Percentiles rank a stretch among this genome's conserved stretches.
Evolutionary conservation across 2,888 invertebrate species (phyloP).

Genomic region (Cryptocephalus primarius): DNA sequence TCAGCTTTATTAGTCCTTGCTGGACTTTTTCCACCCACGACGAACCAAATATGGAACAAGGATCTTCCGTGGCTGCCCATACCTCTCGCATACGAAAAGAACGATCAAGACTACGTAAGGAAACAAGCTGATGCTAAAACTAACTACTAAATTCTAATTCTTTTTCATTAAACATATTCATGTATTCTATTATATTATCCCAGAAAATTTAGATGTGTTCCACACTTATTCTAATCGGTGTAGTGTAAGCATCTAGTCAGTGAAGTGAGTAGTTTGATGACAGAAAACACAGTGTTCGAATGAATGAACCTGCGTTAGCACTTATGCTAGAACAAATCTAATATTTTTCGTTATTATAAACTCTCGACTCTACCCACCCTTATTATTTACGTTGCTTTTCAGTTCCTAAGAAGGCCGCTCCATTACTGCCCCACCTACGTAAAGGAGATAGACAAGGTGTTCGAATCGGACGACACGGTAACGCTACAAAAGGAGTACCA

Average conservation of each 20-base stretch:
- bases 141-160: no score
- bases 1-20: conserved; percentile 60
- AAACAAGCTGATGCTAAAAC: neutral
- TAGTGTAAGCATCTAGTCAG: no score
- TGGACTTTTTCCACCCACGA: conserved; percentile 53
- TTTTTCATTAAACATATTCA: no score
- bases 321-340: no score
- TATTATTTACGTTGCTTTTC: neutral
- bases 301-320: no score
- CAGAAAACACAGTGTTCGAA: no score
- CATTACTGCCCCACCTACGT: conserved; percentile 29
- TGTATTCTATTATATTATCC: no score
- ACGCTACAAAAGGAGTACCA: neutral
- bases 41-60: conserved; percentile 38
- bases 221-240: no score
- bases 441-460: conserved; percentile 23
- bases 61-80: conserved; percentile 50
- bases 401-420: conserved; percentile 28
- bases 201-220: no score
- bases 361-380: no score
- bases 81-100: conserved; percentile 33
- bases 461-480: conserved; percentile 16
- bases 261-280: no score
- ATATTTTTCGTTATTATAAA: no score
- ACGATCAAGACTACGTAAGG: conserved; percentile 17